Evolutionary conservation across 1,140 invertebrate genomes (phyloP).

Genomic region (Lanistes nyassanus): DNA sequence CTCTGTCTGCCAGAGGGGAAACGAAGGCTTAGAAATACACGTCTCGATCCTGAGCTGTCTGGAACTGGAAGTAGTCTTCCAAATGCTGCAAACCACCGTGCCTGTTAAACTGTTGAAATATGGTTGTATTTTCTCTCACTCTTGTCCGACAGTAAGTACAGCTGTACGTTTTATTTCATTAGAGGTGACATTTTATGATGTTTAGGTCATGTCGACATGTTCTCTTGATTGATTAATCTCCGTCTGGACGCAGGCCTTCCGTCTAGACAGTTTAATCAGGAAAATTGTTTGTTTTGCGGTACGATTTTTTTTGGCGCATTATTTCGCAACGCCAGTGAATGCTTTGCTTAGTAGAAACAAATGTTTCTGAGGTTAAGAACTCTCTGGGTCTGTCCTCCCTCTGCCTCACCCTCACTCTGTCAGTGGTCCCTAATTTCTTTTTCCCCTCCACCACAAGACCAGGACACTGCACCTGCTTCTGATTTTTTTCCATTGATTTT

Average conservation of each 20-base stretch:
- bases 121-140: slow-evolving; percentile 46
- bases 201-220: slow-evolving; percentile 16
- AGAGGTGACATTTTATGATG: slow-evolving; percentile 1
- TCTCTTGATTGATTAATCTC: slow-evolving; percentile 21
- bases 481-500: too few relatives aligned
- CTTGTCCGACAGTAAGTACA: slow-evolving; percentile 47
- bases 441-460: too few relatives aligned
- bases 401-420: too few relatives aligned
- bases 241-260: slow-evolving; percentile 17
- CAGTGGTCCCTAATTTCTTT: too few relatives aligned
- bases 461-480: too few relatives aligned
- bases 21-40: slow-evolving; percentile 1
- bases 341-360: too few relatives aligned
- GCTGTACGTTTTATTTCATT: neutral
- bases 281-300: slow-evolving; percentile 8
- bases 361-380: too few relatives aligned
- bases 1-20: neutral
- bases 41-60: slow-evolving; percentile 19
- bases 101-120: slow-evolving; percentile 24
- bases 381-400: too few relatives aligned
- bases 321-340: too few relatives aligned
- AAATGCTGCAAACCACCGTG: slow-evolving; percentile 20
- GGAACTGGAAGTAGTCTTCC: slow-evolving; percentile 9
- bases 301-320: too few relatives aligned
- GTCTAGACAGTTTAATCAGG: slow-evolving; percentile 17